Evolutionary conservation across 2,797 vertebrate genomes (phyloP).

Genomic region (Halcyon leucocephala): DNA sequence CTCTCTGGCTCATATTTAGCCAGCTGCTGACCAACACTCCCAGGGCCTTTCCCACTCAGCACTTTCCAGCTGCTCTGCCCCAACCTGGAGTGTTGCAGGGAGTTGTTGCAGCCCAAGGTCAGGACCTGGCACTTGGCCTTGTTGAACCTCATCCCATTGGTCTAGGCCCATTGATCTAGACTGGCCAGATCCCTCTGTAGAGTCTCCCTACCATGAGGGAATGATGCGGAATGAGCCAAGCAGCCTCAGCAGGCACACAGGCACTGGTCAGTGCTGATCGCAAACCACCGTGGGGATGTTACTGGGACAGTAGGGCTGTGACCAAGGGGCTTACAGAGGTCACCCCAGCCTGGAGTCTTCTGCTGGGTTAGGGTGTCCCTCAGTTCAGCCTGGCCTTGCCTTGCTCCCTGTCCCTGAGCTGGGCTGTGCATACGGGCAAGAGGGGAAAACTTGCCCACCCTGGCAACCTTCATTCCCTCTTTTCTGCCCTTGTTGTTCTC

Average conservation of each 20-base stretch:
- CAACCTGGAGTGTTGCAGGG: no score
- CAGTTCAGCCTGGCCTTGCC: neutral
- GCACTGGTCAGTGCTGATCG: rapidly evolving
- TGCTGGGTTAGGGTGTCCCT: rapidly evolving
- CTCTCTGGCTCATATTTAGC: neutral
- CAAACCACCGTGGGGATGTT: rapidly evolving
- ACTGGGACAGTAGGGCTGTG: neutral
- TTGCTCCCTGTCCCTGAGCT: neutral
- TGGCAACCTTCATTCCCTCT: neutral
- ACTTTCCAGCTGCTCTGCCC: neutral
- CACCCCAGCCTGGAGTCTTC: neutral
- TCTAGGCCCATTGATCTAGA: neutral
- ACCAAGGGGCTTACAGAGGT: neutral
- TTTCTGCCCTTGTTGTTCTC: slow-evolving; percentile 50
- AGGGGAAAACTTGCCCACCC: neutral
- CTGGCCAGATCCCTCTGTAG: neutral
- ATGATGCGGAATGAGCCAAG: neutral
- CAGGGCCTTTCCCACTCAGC: neutral
- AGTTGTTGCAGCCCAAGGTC: neutral
- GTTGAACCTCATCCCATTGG: neutral
- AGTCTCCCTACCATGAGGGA: neutral
- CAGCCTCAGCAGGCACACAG: rapidly evolving
- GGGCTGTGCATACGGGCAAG: rapidly evolving
- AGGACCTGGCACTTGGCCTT: neutral
- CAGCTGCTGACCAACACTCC: neutral